Base-by-base conservation (phyloP, 2,113 vertebrate species). In the Morone chrysops region DNA sequence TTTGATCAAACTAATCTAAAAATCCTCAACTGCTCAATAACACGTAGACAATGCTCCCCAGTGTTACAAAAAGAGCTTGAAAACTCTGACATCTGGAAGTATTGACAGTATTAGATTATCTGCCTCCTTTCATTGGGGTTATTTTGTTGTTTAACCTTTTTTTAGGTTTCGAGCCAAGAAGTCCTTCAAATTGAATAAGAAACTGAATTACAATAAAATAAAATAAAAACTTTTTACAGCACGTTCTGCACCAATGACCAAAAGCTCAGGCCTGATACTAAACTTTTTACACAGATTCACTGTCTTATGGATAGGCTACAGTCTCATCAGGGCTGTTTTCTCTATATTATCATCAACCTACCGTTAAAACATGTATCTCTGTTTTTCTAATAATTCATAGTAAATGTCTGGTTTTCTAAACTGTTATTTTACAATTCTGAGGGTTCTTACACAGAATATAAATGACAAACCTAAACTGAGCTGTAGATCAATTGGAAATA, bases 71-170 rank as follows among this genome's bases (percentile, higher is more conserved):
- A 68, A 56, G 22, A 16, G 9, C 17, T 51, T 2, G 31, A 2
- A 2, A 45, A 41, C 9, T 61, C 40, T 41, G 41, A 67, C 72
- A 85, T 85, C 71, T 80, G 76, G 75, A 89, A 81, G 70, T 60
- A 78, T 59, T 69, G 68, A 75, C n/a, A 38, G 62, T 53, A 41
- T 82, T 50, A 45, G 51, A 20, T 59, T 75, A 72, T 51, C 20
- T 79, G 41, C 31, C 43, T 68, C 47, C 51, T 71, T 80, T 53
- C 43, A 50, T 20, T 45, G 31, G 31, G 41, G 40, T 66, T 71
- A 60, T 60, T 69, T 78, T 81, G 25, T 63, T 69, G 50, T 85
- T 78, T 75, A 54, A 50, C 74, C 25, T 45, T 56, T 63, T 75
- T 75, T 69, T 31, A 12, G 47, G 65, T 57, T 54, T 47, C 1